Evolutionary conservation across 2,888 invertebrate species (phyloP).

Genomic region (Sesia apiformis): DNA sequence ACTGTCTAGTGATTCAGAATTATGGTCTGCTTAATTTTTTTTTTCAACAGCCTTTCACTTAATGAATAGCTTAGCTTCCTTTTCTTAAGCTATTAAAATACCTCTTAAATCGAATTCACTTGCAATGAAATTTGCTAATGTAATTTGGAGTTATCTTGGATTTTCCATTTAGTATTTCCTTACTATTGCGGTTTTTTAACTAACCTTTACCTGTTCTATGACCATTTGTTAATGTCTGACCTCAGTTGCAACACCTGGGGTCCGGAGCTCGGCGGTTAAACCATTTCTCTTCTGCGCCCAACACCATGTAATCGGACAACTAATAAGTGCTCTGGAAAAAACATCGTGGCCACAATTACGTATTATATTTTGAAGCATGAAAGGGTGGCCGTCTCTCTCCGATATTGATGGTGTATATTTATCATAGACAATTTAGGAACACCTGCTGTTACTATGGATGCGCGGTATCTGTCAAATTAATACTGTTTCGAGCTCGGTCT

Average conservation of each 20-base stretch:
- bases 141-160: slow-evolving; percentile 6
- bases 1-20: slow-evolving; percentile 41
- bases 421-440: slow-evolving; percentile 65
- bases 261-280: no score
- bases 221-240: background rate
- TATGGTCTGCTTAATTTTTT: slow-evolving; percentile 26
- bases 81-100: slow-evolving; percentile 7
- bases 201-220: background rate
- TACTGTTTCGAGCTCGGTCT: slow-evolving; percentile 20
- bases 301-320: slow-evolving; percentile 19
- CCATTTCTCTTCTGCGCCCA: no score
- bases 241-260: background rate
- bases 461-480: slow-evolving; percentile 60
- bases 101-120: slow-evolving; percentile 16
- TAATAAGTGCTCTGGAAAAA: slow-evolving; percentile 21
- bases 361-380: slow-evolving; percentile 35
- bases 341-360: slow-evolving; percentile 44
- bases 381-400: slow-evolving; percentile 39
- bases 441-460: slow-evolving; percentile 60
- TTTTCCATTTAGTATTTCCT: background rate
- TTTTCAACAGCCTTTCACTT: slow-evolving; percentile 25
- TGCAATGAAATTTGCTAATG: slow-evolving; percentile 14
- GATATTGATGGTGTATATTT: slow-evolving; percentile 62
- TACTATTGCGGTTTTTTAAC: background rate
- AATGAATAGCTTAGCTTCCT: slow-evolving; percentile 9